These are phyloP conservation scores for Drosophila watanabei DNA, from an alignment of 1,140 invertebrate species.

Conservation along the genomic window DNA sequence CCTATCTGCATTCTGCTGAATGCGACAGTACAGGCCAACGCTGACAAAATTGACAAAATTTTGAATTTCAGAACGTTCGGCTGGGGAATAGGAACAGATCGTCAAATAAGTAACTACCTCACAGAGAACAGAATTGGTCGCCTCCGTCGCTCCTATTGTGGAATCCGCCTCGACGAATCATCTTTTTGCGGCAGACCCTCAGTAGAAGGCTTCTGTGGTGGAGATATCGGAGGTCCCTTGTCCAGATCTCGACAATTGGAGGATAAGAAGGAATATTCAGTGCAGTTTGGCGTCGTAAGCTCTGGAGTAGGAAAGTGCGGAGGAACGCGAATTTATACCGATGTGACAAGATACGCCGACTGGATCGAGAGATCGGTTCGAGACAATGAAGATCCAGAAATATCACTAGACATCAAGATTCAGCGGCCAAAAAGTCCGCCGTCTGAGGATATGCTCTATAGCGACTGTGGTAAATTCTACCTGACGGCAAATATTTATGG, in stretches of 20 bases:
- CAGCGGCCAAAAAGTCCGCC: neutral
- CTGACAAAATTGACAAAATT: no score
- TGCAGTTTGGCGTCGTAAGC: neutral
- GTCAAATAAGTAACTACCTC: neutral
- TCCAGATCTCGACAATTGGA: fast-evolving
- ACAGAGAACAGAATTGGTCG: neutral
- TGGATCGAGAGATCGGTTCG: neutral
- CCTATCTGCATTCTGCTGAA: neutral
- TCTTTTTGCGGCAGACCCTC: neutral
- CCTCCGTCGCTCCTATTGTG: neutral
- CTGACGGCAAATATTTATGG: neutral
- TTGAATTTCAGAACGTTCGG: neutral
- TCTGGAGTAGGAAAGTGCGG: neutral
- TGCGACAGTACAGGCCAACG: fast-evolving
- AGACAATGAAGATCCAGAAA: neutral
- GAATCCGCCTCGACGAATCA: neutral
- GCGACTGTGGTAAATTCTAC: neutral
- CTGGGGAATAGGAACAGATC: neutral
- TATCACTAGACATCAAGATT: neutral
- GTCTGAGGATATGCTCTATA: neutral
- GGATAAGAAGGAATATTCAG: neutral
- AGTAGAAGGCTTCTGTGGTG: neutral
- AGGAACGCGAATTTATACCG: neutral
- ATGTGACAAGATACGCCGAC: conserved; percentile 1
- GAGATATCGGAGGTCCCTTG: neutral